Base-by-base conservation (phyloP, 2,113 vertebrate species). In the Peromyscus leucopus region DNA sequence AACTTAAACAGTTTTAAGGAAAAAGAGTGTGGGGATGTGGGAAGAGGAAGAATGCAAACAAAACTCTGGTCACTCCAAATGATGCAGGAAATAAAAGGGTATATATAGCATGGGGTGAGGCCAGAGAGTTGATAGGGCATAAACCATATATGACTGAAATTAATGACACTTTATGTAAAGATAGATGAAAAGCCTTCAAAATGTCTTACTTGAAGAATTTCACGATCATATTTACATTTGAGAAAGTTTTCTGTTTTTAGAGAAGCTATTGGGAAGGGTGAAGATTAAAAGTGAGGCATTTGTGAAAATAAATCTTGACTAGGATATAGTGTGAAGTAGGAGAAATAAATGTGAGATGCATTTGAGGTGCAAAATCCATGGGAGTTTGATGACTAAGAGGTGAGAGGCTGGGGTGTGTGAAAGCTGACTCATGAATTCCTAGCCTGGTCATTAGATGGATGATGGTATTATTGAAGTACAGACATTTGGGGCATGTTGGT, bases 211-310 rank as follows among this genome's bases (percentile, higher is more conserved):
- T 9, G 55, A 76, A 63, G 67, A 91, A 1, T 65, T 95, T 67
- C 19, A 8, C 28, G 5, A 80, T 85, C 46, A 76, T 59, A 91
- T 84, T 95, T 96, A 59, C 89, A 76, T 91, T 48, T 89, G 78
- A 93, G 67, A 17, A 96, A 65, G 33, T 86, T 82, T 39, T 46
- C 39, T 91, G 46, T 88, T 61, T 95, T 95, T 91, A 48, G 85
- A 89, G 65, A 89, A 79, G 75, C 39, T 5, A 71, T 11, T 96
- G 42, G 39, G 48, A 33, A 69, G 12, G 76, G 15, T 12, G 78
- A 91, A 63, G 39, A 74, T 67, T 87, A 86, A 96, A 48, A 83
- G 61, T n/a, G 84, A 42, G 74, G 24, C 39, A 48, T 67, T 48
- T 86, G 83, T 67, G 61, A 86, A 92, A 83, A 76, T 74, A 65